Percentiles rank a stretch among this genome's conserved stretches.
These are phyloP conservation scores for Leptinotarsa texana DNA, from an alignment of 1,140 invertebrate genomes.

Conservation along the genomic window DNA sequence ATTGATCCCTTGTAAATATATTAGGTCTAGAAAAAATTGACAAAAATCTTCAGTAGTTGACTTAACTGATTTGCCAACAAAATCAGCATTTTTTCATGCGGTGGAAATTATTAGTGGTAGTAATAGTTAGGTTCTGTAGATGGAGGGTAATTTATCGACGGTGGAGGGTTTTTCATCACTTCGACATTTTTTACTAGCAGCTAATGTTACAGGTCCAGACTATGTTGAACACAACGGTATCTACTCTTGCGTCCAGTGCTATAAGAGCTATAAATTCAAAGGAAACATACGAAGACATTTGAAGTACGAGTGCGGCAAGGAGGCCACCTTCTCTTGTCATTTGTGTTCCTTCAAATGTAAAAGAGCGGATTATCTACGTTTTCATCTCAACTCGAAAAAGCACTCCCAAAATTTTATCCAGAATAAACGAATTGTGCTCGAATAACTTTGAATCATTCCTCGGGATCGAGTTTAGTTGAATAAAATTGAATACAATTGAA, in stretches of 20 bases:
- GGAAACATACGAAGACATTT: conserved; percentile 43
- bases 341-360: conserved; percentile 55
- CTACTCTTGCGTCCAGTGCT: conserved; percentile 38
- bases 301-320: conserved; percentile 52
- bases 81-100: too few relatives aligned
- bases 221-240: conserved; percentile 38
- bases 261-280: conserved; percentile 45
- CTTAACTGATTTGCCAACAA: too few relatives aligned
- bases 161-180: neutral
- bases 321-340: conserved; percentile 54
- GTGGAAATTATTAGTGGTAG: too few relatives aligned
- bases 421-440: neutral
- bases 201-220: conserved; percentile 19
- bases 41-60: too few relatives aligned
- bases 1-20: too few relatives aligned
- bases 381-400: conserved; percentile 43
- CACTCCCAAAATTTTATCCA: conserved; percentile 28
- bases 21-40: too few relatives aligned
- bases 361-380: conserved; percentile 41
- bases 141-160: too few relatives aligned
- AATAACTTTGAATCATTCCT: neutral
- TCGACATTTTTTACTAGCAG: neutral
- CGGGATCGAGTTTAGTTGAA: neutral
- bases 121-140: too few relatives aligned
- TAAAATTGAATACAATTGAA: too few relatives aligned